Base-by-base conservation (phyloP, 2,113 vertebrate genomes). In the Trichomycterus rosablanca region DNA sequence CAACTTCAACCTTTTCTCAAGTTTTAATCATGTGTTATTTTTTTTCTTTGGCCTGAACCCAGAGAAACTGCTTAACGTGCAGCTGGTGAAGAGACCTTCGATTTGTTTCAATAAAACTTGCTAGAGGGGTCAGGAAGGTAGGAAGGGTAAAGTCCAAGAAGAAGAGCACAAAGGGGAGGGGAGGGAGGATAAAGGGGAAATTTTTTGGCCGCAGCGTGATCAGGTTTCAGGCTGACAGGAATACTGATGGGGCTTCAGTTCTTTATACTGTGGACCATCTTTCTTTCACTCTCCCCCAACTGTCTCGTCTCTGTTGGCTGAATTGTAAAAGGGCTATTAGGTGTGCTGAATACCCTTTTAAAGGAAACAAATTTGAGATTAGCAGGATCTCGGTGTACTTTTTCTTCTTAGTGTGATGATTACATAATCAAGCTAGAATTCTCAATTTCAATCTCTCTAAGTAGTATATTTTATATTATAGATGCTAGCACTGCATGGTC, bases 171-270 rank as follows among this genome's bases (percentile, higher is more conserved):
- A 42, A 43, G 16, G 24, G 20, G 34, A 62, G 20, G 60, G 50
- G 39, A n/a, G 43, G 34, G 24, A 43, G 22, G 28, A 28, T 26
- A 48, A 54, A 46, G 14, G 22, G 56, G 62, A 58, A 43, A 37
- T 42, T 76, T 61, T 80, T 78, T 80, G 67, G 76, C 69, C 63
- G 58, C 53, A 55, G 68, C 68, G 71, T 71, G 70, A 70, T 73
- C 72, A 73, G 77, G 77, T 73, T 79, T 73, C 79, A 83, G 74
- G 74, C 76, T 79, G 84, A 85, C 80, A 76, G 46, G 83, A 84
- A 85, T 86, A 80, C 81, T 81, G 81, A 83, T 81, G 55, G 46
- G 66, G 71, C 70, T 19, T 0, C 66, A 58, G 67, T 74, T 44
- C 58, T 81, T 73, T 51, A 46, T 53, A 49, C 55, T 69, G 63